Percentiles rank a stretch among this genome's conserved stretches.
These are phyloP conservation scores for Pholis gunnellus DNA, from an alignment of 2,113 vertebrate genomes.

Conservation along the genomic window DNA sequence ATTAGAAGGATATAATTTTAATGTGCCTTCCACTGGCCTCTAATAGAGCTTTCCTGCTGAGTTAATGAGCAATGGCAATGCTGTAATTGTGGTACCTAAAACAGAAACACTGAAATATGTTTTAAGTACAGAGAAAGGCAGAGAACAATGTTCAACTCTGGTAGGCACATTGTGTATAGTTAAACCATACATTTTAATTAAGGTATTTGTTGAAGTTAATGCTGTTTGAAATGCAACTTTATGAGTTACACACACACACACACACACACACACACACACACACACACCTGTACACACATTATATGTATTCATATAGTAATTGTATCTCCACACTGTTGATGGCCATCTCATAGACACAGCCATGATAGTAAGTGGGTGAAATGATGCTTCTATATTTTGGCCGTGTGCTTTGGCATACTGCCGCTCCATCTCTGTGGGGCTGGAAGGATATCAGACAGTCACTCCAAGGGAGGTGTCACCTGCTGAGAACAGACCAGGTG, in stretches of 20 bases:
- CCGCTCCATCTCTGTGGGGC: slow-evolving; percentile 38
- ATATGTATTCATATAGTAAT: not conserved
- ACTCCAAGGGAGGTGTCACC: slow-evolving; percentile 62
- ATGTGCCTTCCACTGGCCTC: slow-evolving; percentile 24
- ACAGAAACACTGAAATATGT: slow-evolving; percentile 59
- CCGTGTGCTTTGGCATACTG: slow-evolving; percentile 58
- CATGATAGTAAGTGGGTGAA: slow-evolving; percentile 9
- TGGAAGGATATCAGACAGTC: slow-evolving; percentile 65
- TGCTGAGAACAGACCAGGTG: slow-evolving; percentile 74
- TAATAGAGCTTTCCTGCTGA: slow-evolving; percentile 47
- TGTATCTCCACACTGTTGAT: not conserved
- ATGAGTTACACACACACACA: not conserved
- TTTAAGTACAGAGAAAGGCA: slow-evolving; percentile 59
- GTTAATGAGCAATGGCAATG: slow-evolving; percentile 68
- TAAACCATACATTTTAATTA: slow-evolving; percentile 31
- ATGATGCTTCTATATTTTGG: slow-evolving; percentile 44
- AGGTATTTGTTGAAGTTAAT: not conserved
- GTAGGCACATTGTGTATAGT: slow-evolving; percentile 44
- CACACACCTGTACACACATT: not conserved
- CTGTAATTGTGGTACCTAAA: slow-evolving; percentile 62
- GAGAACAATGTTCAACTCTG: slow-evolving; percentile 23
- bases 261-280: not conserved
- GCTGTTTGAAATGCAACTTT: not conserved
- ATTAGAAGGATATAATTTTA: slow-evolving; percentile 40
- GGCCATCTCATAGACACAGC: not conserved